Base-by-base conservation (phyloP, 1,140 invertebrate species). In the Drosophila murphyi region DNA sequence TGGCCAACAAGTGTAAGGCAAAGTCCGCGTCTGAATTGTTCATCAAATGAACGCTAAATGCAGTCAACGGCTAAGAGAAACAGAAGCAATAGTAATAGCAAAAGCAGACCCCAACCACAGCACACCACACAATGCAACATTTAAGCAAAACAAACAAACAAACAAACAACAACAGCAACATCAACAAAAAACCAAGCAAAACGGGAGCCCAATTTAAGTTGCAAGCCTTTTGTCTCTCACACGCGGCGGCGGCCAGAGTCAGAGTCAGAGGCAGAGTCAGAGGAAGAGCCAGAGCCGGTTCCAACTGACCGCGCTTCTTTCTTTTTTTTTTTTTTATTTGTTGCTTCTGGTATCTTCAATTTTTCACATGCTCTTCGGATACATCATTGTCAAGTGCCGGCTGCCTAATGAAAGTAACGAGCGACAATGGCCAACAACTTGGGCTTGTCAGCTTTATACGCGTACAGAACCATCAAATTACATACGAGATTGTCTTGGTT, bases 1-100 rank as follows among this genome's bases (percentile, higher is more conserved):
- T 47, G 47, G 61, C 55, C 72, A 88, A 89, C 85, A 89, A 88
- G 85, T 88, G 85, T 71, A 78, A 65, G 87, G 77, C 79, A 76
- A 65, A 76, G 79, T 39, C 50, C 32, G 63, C 54, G 61, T 61
- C 65, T 87, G 79, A 82, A 87, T 88, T 87, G 82, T 83, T 78
- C 80, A 80, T 88, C 83, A 88, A 88, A 89, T 89, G 86, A 88
- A 88, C 80, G 85, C 85, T 88, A 85, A 89, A 82, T 80, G 74
- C 74, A 67, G 54, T 61, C 61, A 74, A 51, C 56, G 50, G 61
- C 63, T 59, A 29, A 56, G 54, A 71, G 54, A 60, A n/a, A 8
- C 43, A 31, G 32, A 37, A 48, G 7, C 45, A 12, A 20, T 3
- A 20, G 20, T 20, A 20, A 20, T 32, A 34, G 6, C 39, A 60